phyloP scores from a whole-genome alignment of 2,797 vertebrate species.

The Eremophila alpestris region DNA sequence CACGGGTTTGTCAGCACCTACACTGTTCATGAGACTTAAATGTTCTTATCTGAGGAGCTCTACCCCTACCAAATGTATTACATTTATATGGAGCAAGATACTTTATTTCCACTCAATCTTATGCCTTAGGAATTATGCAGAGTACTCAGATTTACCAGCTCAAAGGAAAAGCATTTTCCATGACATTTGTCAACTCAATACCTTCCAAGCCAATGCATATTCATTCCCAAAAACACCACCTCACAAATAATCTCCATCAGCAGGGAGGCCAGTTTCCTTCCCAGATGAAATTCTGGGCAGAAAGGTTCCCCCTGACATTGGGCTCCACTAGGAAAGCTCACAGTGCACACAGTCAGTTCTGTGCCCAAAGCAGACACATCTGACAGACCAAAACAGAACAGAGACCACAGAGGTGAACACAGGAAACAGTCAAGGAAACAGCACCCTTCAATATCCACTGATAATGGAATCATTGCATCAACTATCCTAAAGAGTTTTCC shows the following conservation, averaged over 20 bases:
- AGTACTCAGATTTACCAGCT: conserved; percentile 42
- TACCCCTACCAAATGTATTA: background rate
- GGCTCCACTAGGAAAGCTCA: background rate
- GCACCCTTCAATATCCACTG: background rate
- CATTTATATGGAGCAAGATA: background rate
- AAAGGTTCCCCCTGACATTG: conserved; percentile 24
- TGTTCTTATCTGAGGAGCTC: conserved; percentile 13
- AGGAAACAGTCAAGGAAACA: background rate
- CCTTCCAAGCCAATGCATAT: conserved; percentile 36
- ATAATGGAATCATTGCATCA: background rate
- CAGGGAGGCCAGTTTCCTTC: background rate
- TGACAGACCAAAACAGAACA: background rate
- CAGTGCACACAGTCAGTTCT: background rate
- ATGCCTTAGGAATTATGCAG: conserved; percentile 40
- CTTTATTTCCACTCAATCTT: conserved; percentile 28
- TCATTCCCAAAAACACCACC: conserved; percentile 59
- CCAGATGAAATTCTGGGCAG: background rate
- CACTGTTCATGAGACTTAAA: background rate
- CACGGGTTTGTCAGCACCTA: background rate
- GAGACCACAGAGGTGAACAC: rapidly evolving
- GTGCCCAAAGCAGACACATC: background rate
- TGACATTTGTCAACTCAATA: conserved; percentile 25
- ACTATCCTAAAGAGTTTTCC: background rate
- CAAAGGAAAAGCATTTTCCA: conserved; percentile 31
- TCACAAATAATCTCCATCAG: conserved; percentile 42